A percentile compares a stretch with the other conserved stretches of the same genome.
phyloP scores from a whole-genome alignment of 2,113 vertebrate genomes.

The Neodontobutis hainanensis region DNA sequence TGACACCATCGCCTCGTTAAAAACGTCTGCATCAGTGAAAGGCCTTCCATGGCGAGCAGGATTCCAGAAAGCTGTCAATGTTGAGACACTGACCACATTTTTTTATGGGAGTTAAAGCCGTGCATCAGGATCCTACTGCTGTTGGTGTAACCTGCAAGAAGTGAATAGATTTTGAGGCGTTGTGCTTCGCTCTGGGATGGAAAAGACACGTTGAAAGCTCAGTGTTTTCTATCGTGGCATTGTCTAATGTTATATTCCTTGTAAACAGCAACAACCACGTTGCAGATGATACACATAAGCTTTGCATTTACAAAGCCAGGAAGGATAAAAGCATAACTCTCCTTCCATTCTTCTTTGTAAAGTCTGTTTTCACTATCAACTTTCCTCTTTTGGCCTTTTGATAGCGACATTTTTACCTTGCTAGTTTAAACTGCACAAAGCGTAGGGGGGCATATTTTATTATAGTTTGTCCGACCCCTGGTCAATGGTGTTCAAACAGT shows the following conservation, averaged over 20 bases:
- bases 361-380: no score
- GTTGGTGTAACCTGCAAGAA: neutral
- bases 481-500: no score
- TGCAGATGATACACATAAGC: neutral
- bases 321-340: neutral
- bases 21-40: constrained; percentile 4
- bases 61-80: neutral
- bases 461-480: no score
- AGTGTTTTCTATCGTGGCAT: neutral
- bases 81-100: neutral
- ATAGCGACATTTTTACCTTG: no score
- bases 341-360: neutral
- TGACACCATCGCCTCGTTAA: neutral
- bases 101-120: neutral
- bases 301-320: neutral
- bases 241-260: neutral
- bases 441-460: no score
- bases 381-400: no score
- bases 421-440: no score
- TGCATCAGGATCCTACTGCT: neutral
- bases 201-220: neutral
- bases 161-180: neutral
- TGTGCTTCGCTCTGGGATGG: neutral
- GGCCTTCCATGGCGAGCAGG: neutral
- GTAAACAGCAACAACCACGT: neutral